Percentiles rank a stretch among this genome's conserved stretches.
phyloP scores from a whole-genome alignment of 1,140 invertebrate genomes.

The Tetragonula clypearis region DNA sequence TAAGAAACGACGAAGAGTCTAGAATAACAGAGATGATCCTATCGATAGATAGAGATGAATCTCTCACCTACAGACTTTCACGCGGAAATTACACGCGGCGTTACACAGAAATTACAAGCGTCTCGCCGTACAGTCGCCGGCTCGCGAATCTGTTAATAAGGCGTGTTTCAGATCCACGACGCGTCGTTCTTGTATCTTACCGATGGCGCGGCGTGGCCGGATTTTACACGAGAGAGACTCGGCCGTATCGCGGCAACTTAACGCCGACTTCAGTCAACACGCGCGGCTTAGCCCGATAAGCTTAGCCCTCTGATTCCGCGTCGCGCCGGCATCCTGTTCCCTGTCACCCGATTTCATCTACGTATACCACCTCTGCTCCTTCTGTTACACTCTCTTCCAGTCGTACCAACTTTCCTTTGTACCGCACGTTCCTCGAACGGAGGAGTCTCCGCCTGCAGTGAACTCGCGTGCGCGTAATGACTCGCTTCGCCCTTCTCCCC shows the following conservation, averaged over 20 bases:
- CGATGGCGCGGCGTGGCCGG: slow-evolving; percentile 11
- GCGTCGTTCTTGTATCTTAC: slow-evolving; percentile 7
- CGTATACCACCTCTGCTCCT: not conserved
- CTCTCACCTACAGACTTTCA: no score
- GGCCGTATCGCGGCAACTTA: slow-evolving; percentile 48
- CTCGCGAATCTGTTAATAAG: slow-evolving; percentile 6
- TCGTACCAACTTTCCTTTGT: not conserved
- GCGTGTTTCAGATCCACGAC: not conserved
- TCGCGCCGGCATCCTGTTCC: slow-evolving; percentile 16
- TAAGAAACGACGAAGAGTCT: no score
- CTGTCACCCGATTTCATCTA: slow-evolving; percentile 37
- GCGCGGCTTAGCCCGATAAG: slow-evolving; percentile 43
- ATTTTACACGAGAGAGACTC: slow-evolving; percentile 24
- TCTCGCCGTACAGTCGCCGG: no score
- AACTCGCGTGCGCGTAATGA: slow-evolving; percentile 45
- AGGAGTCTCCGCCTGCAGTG: no score
- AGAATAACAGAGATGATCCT: no score
- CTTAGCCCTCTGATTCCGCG: slow-evolving; percentile 34
- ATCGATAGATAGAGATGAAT: no score
- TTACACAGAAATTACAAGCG: no score
- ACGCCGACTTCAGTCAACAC: slow-evolving; percentile 47
- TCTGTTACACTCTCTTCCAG: not conserved
- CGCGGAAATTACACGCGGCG: no score
- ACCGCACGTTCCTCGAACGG: no score
- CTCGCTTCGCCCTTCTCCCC: not conserved